Evolutionary conservation across 2,797 vertebrate species (phyloP), one percentile per base, ranked within the genome.

Genomic region (Rhynchonycteris naso): DNA sequence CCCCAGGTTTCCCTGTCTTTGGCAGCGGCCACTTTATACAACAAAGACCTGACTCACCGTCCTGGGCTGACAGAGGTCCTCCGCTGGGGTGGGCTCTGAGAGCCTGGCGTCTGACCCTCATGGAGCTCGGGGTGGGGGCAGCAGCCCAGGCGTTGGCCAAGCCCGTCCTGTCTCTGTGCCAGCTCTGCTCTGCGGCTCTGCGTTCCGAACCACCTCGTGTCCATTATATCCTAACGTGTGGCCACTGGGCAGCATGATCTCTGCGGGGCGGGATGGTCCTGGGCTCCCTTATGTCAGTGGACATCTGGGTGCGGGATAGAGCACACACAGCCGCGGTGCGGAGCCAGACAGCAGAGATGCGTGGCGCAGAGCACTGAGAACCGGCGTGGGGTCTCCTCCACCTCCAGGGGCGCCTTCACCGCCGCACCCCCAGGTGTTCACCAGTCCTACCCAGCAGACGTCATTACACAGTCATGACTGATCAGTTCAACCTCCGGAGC

Each of bases 61-160:
- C 24, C 12, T 47, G 50, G 7, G 2, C 18, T 38, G 56, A 47
- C 5, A 7, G 5, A 47, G 15, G 61, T 28, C 16, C 26, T 35
- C 11, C 33, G 3, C 22, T 4, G 30, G 65, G 7, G 16, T 13
- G 24, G 26, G 3, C 5, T 1, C 12, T 13, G 0, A 8, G 15
- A 24, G 5, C 14, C 30, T 63, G n/a, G 30, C 1, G 1, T 28
- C 59, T 47, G 22, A 68, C n/a, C 2, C 4, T 47, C 3, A 18
- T 22, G 2, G 7, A 52, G 35, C 13, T 12, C 43, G 5, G 2
- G 28, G 9, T 28, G 19, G 28, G 2, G 52, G n/a, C 22, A 21
- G 7, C 24, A 26, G 0, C 10, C 21, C 8, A 9, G 10, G 9
- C 2, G 26, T n/a, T n/a, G n/a, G n/a, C 4, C 26, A 19, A 68